Conservation (phyloP, 1,140 invertebrate species). For the Drosophila oshimai region DNA sequence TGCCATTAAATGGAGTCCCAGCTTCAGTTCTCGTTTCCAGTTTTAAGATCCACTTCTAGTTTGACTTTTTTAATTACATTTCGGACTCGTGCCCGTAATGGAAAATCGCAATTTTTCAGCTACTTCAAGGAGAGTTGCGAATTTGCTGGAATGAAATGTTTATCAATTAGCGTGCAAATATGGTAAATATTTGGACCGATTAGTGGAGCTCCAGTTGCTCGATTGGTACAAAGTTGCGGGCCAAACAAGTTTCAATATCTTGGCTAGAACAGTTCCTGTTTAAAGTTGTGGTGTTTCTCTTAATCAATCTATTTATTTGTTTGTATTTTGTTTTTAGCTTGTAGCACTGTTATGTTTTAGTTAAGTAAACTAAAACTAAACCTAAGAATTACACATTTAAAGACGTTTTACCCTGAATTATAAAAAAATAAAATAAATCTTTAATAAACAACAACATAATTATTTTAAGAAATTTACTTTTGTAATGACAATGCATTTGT, state of each 20-base stretch:
- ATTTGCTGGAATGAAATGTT: constrained; percentile 15
- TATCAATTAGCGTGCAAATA: constrained; percentile 34
- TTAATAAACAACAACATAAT: too few species aligned
- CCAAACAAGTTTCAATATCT: constrained; percentile 5
- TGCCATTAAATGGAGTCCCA: not conserved
- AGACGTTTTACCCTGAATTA: too few species aligned
- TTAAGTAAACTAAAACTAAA: too few species aligned
- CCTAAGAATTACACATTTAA: too few species aligned
- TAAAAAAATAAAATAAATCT: too few species aligned
- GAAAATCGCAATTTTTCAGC: constrained; percentile 13
- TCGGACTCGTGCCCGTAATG: constrained; percentile 25
- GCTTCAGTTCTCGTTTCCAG: not conserved
- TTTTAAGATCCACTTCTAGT: not conserved
- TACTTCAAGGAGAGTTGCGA: constrained; percentile 2
- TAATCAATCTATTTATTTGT: too few species aligned
- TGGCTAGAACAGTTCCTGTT: not conserved
- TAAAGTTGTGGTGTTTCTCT: too few species aligned
- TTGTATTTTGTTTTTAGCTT: too few species aligned
- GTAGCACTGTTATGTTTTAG: too few species aligned
- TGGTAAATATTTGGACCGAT: constrained; percentile 39
- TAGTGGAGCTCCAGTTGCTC: not conserved
- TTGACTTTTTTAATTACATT: constrained; percentile 5
- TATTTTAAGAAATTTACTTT: too few species aligned
- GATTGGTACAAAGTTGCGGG: not conserved
- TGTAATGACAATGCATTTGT: too few species aligned